Conservation (phyloP, 2,113 vertebrate species). For the Silurus asotus region DNA sequence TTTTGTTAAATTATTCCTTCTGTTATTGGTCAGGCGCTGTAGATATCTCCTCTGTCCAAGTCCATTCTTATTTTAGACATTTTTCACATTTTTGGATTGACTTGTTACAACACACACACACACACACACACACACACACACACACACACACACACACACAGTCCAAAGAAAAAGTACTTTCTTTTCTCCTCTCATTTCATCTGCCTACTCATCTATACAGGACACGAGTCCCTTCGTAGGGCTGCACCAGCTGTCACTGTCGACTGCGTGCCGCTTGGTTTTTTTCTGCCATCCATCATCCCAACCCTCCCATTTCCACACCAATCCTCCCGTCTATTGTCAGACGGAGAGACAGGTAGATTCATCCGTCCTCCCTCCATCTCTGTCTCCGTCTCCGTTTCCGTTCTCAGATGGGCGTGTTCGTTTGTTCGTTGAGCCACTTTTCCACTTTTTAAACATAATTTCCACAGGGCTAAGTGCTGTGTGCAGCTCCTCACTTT, state of each 20-base stretch:
- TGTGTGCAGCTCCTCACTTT: conserved; percentile 25
- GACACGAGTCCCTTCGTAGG: conserved; percentile 29
- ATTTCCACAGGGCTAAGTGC: conserved; percentile 44
- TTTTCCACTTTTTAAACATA: conserved; percentile 52
- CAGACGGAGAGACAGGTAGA: conserved; percentile 41
- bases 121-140: background rate
- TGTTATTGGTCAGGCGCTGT: background rate
- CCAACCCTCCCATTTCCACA: conserved; percentile 36
- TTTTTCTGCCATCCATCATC: conserved; percentile 47
- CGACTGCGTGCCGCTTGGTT: conserved; percentile 27
- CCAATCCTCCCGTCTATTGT: conserved; percentile 44
- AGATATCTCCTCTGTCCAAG: background rate
- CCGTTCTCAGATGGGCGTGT: conserved; percentile 35
- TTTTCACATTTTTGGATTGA: conserved; percentile 27
- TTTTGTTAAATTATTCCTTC: conserved; percentile 8
- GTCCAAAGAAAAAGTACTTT: conserved; percentile 22
- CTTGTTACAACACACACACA: conserved; percentile 18
- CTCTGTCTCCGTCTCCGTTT: conserved; percentile 14
- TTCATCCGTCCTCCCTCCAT: background rate
- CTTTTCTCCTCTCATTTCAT: conserved; percentile 38
- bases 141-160: conserved; percentile 6
- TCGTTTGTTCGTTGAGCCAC: conserved; percentile 44
- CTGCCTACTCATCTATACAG: conserved; percentile 42
- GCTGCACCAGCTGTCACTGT: conserved; percentile 27
- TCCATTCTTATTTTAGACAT: background rate